Percentiles rank a stretch among this genome's conserved stretches.
Evolutionary conservation across 2,113 vertebrate species (phyloP).

Genomic region (Campylorhamphus procurvoides): DNA sequence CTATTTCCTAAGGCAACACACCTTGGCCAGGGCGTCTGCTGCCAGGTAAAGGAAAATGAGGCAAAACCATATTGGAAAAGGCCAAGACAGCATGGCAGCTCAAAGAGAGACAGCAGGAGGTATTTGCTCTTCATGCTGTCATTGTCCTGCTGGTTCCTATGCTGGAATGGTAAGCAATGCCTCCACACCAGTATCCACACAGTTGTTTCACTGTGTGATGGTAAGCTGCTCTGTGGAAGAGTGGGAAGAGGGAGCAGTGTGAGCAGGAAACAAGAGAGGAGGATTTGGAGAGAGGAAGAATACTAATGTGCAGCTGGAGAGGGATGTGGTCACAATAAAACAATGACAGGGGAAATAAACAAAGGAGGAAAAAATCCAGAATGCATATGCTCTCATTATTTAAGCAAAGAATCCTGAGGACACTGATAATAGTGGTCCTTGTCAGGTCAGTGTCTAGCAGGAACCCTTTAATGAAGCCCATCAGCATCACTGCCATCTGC

Average conservation of each 20-base stretch:
- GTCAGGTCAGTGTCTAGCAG: not conserved
- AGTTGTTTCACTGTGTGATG: not conserved
- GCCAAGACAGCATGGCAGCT: not conserved
- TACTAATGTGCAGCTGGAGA: conserved; percentile 49
- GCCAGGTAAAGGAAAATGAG: not conserved
- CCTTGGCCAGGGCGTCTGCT: not conserved
- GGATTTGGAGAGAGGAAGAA: not conserved
- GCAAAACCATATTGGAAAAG: not conserved
- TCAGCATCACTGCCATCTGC: not conserved
- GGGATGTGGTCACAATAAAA: not conserved
- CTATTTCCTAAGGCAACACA: not conserved
- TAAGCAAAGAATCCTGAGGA: not conserved
- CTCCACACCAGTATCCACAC: not conserved
- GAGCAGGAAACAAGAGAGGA: not conserved
- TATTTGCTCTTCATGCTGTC: not conserved
- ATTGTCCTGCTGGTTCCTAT: not conserved
- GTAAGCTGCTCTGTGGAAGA: not conserved
- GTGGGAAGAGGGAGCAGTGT: not conserved
- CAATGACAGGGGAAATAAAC: not conserved
- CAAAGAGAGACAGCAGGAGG: not conserved
- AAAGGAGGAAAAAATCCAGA: rapidly evolving
- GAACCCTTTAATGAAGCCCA: not conserved
- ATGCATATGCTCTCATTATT: not conserved
- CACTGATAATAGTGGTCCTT: not conserved
- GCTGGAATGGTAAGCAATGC: not conserved